Evolutionary conservation across 2,113 vertebrate species (phyloP).

Genomic region (Planiliza haematocheilus): DNA sequence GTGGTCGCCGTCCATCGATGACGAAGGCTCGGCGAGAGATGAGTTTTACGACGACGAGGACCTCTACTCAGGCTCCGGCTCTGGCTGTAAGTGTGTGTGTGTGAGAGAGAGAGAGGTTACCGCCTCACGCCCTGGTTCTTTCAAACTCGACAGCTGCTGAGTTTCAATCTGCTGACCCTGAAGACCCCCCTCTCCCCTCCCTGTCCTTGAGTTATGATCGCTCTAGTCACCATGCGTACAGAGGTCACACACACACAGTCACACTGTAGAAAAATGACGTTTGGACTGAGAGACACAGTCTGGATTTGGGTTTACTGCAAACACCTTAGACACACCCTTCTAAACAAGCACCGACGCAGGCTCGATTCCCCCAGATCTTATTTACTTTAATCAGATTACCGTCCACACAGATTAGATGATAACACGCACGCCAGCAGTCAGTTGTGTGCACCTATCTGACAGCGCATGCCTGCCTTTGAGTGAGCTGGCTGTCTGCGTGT

Average conservation of each 20-base stretch:
- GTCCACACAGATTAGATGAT: constrained; percentile 74
- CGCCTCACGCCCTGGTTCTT: constrained; percentile 60
- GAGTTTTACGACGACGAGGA: constrained; percentile 84
- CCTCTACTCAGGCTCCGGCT: constrained; percentile 85
- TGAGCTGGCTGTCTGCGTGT: constrained; percentile 40
- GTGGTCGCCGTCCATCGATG: constrained; percentile 66
- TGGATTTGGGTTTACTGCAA: constrained; percentile 41
- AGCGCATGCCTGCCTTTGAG: constrained; percentile 24
- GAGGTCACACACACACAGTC: constrained; percentile 19
- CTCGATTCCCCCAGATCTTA: constrained; percentile 65
- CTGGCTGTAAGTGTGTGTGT: constrained; percentile 80
- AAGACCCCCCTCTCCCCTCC: constrained; percentile 27
- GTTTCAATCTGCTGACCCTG: constrained; percentile 77
- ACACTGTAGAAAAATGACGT: constrained; percentile 8
- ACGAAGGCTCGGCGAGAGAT: constrained; percentile 80
- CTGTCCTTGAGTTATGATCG: constrained; percentile 14
- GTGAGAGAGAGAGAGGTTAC: constrained; percentile 30
- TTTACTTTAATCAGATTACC: constrained; percentile 81
- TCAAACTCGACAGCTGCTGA: constrained; percentile 73
- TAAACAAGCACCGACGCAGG: constrained; percentile 36
- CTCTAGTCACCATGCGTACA: constrained; percentile 19
- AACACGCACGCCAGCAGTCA: constrained; percentile 52
- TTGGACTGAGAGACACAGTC: constrained; percentile 18
- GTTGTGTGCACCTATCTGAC: constrained; percentile 35
- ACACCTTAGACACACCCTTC: constrained; percentile 38